phyloP scores from a whole-genome alignment of 2,888 invertebrate genomes.

The Scaeva pyrastri region DNA sequence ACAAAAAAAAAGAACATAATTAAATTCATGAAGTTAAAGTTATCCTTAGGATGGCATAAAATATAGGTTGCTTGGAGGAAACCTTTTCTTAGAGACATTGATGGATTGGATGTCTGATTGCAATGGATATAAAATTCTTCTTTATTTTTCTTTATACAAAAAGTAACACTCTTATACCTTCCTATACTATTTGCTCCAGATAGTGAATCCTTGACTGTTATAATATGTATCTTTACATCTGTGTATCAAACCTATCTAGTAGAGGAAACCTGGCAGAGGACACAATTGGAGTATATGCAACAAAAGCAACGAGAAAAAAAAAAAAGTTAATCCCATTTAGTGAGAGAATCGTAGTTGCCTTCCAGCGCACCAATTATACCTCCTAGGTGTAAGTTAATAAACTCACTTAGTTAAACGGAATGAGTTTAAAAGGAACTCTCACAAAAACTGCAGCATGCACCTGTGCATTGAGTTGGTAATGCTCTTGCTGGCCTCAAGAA shows the following conservation, averaged over 20 bases:
- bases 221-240: neutral
- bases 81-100: constrained; percentile 50
- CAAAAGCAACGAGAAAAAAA: neutral
- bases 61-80: constrained; percentile 2
- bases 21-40: constrained; percentile 24
- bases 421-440: constrained; percentile 60
- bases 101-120: constrained; percentile 57
- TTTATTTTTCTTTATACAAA: constrained; percentile 38
- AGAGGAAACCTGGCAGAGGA: neutral
- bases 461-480: constrained; percentile 52
- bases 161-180: constrained; percentile 27
- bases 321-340: constrained; percentile 8
- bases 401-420: constrained; percentile 70
- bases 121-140: too few species aligned
- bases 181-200: neutral
- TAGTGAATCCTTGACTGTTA: constrained; percentile 19
- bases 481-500: neutral
- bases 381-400: constrained; percentile 50
- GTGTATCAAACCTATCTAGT: too few species aligned
- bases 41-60: constrained; percentile 25
- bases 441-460: constrained; percentile 46
- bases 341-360: constrained; percentile 30
- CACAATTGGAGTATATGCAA: too few species aligned
- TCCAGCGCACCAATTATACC: constrained; percentile 25
- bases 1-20: neutral